Evolutionary conservation across 2,888 invertebrate genomes (phyloP).

Genomic region (Rhyacophila evoluta): DNA sequence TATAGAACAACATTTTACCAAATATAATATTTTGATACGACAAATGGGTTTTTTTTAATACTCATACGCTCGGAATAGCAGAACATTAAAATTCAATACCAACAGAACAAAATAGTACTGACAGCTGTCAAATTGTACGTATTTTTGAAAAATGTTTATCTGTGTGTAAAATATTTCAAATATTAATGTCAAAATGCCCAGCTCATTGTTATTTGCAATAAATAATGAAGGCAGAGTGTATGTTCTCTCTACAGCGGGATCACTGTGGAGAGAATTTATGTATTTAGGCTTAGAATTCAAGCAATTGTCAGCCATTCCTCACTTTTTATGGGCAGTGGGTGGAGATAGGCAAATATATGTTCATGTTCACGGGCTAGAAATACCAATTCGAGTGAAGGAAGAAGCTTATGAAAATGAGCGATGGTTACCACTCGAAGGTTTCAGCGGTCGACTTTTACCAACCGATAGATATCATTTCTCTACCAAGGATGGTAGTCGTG

Average conservation of each 20-base stretch:
- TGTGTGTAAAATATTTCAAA: neutral
- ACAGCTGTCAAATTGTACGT: slow-evolving; percentile 3
- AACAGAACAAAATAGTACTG: neutral
- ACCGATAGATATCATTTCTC: slow-evolving; percentile 92
- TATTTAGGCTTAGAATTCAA: slow-evolving; percentile 91
- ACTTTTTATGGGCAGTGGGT: slow-evolving; percentile 93
- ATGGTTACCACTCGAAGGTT: slow-evolving; percentile 92
- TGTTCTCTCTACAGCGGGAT: slow-evolving; percentile 82
- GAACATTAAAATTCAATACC: too few relatives aligned
- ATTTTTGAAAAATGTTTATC: slow-evolving; percentile 5
- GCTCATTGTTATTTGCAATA: slow-evolving; percentile 83
- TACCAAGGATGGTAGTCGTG: slow-evolving; percentile 83
- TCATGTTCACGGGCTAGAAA: slow-evolving; percentile 89
- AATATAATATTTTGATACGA: too few relatives aligned
- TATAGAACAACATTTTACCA: too few relatives aligned
- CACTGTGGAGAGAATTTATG: slow-evolving; percentile 88
- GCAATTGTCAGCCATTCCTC: slow-evolving; percentile 85
- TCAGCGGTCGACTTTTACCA: slow-evolving; percentile 84
- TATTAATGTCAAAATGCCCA: slow-evolving; percentile 70
- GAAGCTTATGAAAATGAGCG: slow-evolving; percentile 95
- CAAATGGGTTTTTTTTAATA: too few relatives aligned
- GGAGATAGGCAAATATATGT: slow-evolving; percentile 94
- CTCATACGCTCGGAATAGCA: too few relatives aligned
- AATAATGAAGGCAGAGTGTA: slow-evolving; percentile 92
- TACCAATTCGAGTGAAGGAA: slow-evolving; percentile 90